Conservation (phyloP, 2,888 invertebrate genomes). For the Apotomis betuletana region DNA sequence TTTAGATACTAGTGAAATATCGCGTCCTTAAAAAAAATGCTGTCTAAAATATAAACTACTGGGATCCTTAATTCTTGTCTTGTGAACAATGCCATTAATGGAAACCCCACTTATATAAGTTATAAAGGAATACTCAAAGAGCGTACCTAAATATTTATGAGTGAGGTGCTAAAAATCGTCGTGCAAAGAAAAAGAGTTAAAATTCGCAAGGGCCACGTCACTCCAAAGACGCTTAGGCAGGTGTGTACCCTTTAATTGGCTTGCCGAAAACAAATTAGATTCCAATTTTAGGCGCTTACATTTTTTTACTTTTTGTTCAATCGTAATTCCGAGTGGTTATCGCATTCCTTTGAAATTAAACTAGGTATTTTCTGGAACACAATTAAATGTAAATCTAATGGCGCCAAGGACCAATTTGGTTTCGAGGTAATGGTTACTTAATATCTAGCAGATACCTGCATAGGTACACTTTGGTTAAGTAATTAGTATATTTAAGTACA, state of each 20-base stretch:
- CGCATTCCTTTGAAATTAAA: neutral
- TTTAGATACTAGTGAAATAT: no score
- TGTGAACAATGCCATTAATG: no score
- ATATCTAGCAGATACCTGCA: neutral
- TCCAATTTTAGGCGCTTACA: constrained; percentile 44
- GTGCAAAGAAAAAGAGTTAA: neutral
- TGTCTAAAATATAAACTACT: no score
- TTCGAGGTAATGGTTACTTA: neutral
- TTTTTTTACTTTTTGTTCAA: constrained; percentile 41
- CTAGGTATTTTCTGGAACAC: neutral
- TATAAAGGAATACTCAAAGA: no score
- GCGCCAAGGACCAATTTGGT: no score
- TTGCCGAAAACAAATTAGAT: constrained; percentile 47
- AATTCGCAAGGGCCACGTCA: constrained; percentile 26
- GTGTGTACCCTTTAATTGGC: constrained; percentile 49
- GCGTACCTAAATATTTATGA: neutral
- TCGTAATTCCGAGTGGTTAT: constrained; percentile 6
- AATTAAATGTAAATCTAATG: neutral
- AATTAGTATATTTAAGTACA: neutral
- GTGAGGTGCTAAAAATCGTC: neutral
- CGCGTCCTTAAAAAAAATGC: no score
- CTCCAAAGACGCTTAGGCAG: constrained; percentile 42
- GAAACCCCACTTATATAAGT: no score
- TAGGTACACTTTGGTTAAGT: no score
- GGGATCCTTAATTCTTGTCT: neutral